These are phyloP conservation scores for Notodonta ziczac DNA, from an alignment of 2,888 invertebrate genomes.

Conservation along the genomic window DNA sequence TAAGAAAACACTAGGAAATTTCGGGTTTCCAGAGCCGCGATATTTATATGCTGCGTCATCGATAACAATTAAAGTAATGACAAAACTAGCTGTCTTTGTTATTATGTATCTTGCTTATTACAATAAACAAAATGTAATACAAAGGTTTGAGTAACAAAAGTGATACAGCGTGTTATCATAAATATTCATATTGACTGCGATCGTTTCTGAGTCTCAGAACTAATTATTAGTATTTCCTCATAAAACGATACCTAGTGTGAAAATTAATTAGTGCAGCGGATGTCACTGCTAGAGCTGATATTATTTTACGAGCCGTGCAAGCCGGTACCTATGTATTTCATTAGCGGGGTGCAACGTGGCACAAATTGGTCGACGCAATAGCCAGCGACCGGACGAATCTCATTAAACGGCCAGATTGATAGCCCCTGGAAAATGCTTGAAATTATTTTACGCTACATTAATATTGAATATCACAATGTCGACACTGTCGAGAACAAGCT, in stretches of 20 bases:
- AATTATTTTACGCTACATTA: slow-evolving; percentile 79
- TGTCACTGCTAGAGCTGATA: slow-evolving; percentile 23
- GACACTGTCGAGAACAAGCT: slow-evolving; percentile 43
- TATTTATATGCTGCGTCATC: neutral
- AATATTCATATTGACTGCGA: slow-evolving; percentile 14
- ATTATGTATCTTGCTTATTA: neutral
- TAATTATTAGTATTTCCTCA: neutral
- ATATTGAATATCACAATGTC: slow-evolving; percentile 69
- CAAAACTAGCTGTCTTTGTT: no score
- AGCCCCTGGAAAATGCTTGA: slow-evolving; percentile 74
- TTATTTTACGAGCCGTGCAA: slow-evolving; percentile 39
- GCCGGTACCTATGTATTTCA: slow-evolving; percentile 53
- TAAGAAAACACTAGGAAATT: slow-evolving; percentile 9
- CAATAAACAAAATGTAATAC: slow-evolving; percentile 12
- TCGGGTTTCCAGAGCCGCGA: neutral
- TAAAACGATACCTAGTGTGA: neutral
- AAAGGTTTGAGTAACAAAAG: slow-evolving; percentile 1
- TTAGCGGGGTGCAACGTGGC: slow-evolving; percentile 71
- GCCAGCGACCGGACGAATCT: slow-evolving; percentile 71
- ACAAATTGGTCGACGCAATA: slow-evolving; percentile 75
- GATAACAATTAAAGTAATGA: neutral
- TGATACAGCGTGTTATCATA: slow-evolving; percentile 5
- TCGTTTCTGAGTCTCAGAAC: neutral
- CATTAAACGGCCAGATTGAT: slow-evolving; percentile 79
- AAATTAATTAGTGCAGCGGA: slow-evolving; percentile 18